phyloP scores from a whole-genome alignment of 2,888 invertebrate species.

The Rhimphoctona megacephalus region DNA sequence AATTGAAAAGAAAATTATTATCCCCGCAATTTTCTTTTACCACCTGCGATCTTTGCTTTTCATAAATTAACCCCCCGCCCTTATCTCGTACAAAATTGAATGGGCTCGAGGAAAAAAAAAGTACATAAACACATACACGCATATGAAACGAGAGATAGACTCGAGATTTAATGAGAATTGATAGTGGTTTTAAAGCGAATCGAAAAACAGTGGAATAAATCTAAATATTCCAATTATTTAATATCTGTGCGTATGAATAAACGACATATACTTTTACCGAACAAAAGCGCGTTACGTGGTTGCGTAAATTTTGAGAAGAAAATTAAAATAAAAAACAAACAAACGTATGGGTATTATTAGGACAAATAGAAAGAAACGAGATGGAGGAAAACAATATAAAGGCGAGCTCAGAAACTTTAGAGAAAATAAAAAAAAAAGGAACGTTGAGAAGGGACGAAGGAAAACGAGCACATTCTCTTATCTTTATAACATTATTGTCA shows the following conservation, averaged over 20 bases:
- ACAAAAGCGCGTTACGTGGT: not conserved
- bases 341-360: slow-evolving; percentile 21
- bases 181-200: not conserved
- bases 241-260: slow-evolving; percentile 7
- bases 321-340: not conserved
- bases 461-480: slow-evolving; percentile 73
- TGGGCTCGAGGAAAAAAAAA: slow-evolving; percentile 11
- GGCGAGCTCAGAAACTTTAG: slow-evolving; percentile 64
- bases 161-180: not conserved
- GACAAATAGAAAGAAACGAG: slow-evolving; percentile 5
- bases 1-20: not conserved
- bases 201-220: not conserved
- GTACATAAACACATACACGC: not conserved
- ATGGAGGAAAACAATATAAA: slow-evolving; percentile 38
- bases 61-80: too few relatives aligned
- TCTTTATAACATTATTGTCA: slow-evolving; percentile 73
- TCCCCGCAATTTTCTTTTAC: not conserved
- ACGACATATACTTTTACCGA: not conserved
- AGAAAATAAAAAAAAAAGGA: not conserved
- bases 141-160: slow-evolving; percentile 1
- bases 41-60: too few relatives aligned
- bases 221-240: not conserved
- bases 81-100: slow-evolving; percentile 55
- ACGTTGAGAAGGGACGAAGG: not conserved
- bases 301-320: not conserved